These are phyloP conservation scores for Morbakka virulenta DNA, from an alignment of 30 jellyfish, hydroid and myxozoan genomes.

Conservation along the genomic window DNA sequence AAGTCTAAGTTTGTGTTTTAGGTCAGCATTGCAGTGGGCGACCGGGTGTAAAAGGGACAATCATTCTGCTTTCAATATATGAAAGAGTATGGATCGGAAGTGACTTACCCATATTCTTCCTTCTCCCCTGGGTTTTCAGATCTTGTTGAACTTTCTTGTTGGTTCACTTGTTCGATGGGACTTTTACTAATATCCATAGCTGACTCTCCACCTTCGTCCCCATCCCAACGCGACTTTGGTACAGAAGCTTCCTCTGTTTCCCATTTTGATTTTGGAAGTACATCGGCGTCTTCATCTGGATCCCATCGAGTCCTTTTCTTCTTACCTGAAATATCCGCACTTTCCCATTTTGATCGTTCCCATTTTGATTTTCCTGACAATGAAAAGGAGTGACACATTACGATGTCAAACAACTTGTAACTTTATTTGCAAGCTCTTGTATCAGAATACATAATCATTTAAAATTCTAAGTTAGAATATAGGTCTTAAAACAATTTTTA, in stretches of 20 bases:
- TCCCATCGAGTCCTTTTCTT: background rate
- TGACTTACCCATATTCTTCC: background rate
- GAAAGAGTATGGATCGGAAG: too few species aligned
- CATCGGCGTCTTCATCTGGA: background rate
- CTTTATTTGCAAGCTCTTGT: too few species aligned
- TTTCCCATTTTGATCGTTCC: background rate
- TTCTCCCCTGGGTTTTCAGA: background rate
- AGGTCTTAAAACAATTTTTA: too few species aligned
- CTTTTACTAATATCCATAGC: background rate
- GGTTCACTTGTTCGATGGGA: background rate
- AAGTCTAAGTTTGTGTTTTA: too few species aligned
- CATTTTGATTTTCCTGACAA: background rate
- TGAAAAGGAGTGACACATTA: too few species aligned
- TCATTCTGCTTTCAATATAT: too few species aligned
- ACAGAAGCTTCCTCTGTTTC: background rate
- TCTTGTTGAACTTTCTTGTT: background rate
- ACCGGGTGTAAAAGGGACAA: too few species aligned
- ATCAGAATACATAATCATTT: too few species aligned
- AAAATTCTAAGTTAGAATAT: too few species aligned
- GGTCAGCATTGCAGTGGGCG: too few species aligned
- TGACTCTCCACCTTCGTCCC: background rate
- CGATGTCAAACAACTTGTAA: too few species aligned
- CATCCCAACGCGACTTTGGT: conserved; percentile 18
- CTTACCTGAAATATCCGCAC: background rate
- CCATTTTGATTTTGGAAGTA: background rate